Base-by-base conservation (phyloP, 1,140 invertebrate genomes). In the Temnothorax nylanderi region DNA sequence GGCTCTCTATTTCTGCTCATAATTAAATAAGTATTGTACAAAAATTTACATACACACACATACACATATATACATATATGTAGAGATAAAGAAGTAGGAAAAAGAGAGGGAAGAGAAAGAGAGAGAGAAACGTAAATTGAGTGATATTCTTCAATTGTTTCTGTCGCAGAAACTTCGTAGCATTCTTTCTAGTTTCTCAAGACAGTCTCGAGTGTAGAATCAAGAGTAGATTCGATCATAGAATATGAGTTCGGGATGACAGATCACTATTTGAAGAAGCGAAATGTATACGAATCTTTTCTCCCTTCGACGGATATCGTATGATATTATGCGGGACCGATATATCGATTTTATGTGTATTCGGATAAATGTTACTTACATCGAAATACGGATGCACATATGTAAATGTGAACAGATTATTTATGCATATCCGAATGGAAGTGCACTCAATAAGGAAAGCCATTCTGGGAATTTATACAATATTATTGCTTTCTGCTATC, bases 331-430 rank as follows among this genome's bases (percentile, higher is more conserved):
- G 21, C 51, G 37, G 44, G 54, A 26, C 41, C 78, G 69, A 84
- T 84, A 75, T 74, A 84, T 84, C 41, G 41, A 49, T 84, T 75
- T 37, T 62, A 82, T 21, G n/a, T 51, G 37, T 49, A 60, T 75
- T 74, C 13, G 32, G 41, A 47, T 60, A 32, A 47, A 84, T 74
- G 69, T 81, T 78, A n/a, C 47, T 69, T 72, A 54, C 34, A 26
- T 69, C n/a, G 60, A 54, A 26, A 44, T 72, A 58, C 26, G 51
- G 13, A 44, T 60, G 21, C 13, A 54, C 51, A 34, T 62, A 71
- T 41, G 34, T 16, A 72, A 72, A 82, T 72, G 26, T 58, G 60
- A 58, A 82, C 41, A 58, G 54, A 82, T 74, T 74, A 82, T 74
- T 75, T 47, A 84, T 84, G 13, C 34, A 58, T 18, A 60, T 21